These are phyloP conservation scores for Scaptomyza cyrtandrae DNA, from an alignment of 2,888 invertebrate genomes.

Conservation along the genomic window DNA sequence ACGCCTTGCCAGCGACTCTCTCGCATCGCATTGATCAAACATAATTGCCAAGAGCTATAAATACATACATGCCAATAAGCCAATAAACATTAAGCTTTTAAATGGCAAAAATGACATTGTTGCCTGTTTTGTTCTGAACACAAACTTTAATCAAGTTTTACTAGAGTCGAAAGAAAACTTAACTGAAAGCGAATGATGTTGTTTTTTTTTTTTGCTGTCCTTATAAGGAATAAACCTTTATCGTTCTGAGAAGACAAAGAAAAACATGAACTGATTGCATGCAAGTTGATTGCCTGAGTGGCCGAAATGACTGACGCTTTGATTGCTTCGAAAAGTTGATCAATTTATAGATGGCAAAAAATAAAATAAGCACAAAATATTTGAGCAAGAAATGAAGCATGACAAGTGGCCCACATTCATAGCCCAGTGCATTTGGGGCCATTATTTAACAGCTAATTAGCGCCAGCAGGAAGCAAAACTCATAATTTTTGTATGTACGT, in stretches of 20 bases:
- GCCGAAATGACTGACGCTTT: slow-evolving; percentile 27
- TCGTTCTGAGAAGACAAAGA: too few species aligned
- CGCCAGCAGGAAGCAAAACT: slow-evolving; percentile 67
- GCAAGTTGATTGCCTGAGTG: slow-evolving; percentile 39
- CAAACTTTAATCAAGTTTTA: neutral
- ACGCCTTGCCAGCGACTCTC: slow-evolving; percentile 15
- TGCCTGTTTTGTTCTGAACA: too few species aligned
- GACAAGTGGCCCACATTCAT: slow-evolving; percentile 73
- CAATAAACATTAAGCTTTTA: slow-evolving; percentile 1
- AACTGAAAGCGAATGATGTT: too few species aligned
- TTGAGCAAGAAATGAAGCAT: slow-evolving; percentile 61
- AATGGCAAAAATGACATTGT: slow-evolving; percentile 14
- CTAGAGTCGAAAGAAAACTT: neutral
- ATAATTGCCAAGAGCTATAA: slow-evolving; percentile 34
- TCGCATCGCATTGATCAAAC: slow-evolving; percentile 65
- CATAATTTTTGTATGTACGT: slow-evolving; percentile 60
- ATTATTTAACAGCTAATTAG: slow-evolving; percentile 75
- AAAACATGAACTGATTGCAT: slow-evolving; percentile 48
- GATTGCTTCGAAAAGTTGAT: slow-evolving; percentile 63
- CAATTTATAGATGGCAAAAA: slow-evolving; percentile 58
- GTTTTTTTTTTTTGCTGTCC: too few species aligned
- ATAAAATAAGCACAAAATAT: neutral
- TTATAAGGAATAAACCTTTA: too few species aligned
- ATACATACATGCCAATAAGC: neutral
- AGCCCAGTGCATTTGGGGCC: slow-evolving; percentile 52